Base-by-base conservation (phyloP, 2,888 invertebrate species). In the Unio pictorum region DNA sequence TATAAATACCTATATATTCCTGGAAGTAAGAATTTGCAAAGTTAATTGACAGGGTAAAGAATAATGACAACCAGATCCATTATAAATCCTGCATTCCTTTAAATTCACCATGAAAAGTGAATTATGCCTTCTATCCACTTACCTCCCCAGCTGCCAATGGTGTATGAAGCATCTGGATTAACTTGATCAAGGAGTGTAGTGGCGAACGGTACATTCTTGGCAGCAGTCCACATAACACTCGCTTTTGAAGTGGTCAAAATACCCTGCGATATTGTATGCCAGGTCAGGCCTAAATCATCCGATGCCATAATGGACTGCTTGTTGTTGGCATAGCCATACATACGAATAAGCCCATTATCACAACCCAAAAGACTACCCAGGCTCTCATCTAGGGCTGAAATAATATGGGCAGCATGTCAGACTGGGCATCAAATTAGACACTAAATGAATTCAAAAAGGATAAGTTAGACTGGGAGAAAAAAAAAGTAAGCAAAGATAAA, bases 311-410 rank as follows among this genome's bases (percentile, higher is more conserved):
- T 73, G 2, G 81, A 76, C 55, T 70, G 65, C 45, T 76, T 75
- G 71, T 86, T 75, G 34, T 74, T 76, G n/a, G 72, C 79, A 62
- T 85, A 76, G 17, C 80, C 85, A 71, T 79, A 86, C 55, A 86
- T 69, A 26, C 75, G 73, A 45, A 45, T 3, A 45, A 45, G 45
- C 8, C 64, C 64, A 7, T 71, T 20, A 18, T 84, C 78, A 66
- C 74, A 73, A 4, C 85, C 84, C 20, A 83, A 73, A 55, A 86
- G 62, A 63, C 81, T 80, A 1, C 75, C 76, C 8, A 84, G 71
- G 6, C 69, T 73, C 8, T 68, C 28, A 61, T 81, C 82, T 30
- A 85, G 55, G 6, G 59, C 83, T 84, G 61, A 6, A 67, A 54
- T 54, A 45, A 45, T 58, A 34, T 55, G 23, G 26, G 55, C 18